These are phyloP conservation scores for Ips nitidus DNA, from an alignment of 1,140 invertebrate species.

Conservation along the genomic window DNA sequence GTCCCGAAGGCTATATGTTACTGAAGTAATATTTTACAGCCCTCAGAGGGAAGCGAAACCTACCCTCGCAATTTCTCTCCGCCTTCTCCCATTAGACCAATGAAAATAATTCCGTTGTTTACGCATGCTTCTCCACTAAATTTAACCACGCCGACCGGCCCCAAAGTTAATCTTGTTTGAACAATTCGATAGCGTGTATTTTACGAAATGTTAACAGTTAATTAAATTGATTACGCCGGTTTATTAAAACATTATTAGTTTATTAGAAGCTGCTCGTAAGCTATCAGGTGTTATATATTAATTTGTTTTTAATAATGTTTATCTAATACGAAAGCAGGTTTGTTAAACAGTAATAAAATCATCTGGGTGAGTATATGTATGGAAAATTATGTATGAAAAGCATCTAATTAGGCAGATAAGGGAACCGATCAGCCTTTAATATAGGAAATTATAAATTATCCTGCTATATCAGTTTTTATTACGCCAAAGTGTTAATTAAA, in stretches of 20 bases:
- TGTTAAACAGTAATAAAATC: constrained; percentile 14
- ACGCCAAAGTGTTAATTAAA: not conserved
- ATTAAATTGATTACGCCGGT: constrained; percentile 33
- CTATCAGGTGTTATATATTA: constrained; percentile 28
- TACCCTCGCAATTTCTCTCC: constrained; percentile 26
- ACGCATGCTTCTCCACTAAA: constrained; percentile 26
- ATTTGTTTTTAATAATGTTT: constrained; percentile 22
- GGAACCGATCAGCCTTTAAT: constrained; percentile 18
- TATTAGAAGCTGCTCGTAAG: constrained; percentile 22
- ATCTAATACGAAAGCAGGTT: constrained; percentile 11
- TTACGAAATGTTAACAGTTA: constrained; percentile 28
- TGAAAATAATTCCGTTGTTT: constrained; percentile 23
- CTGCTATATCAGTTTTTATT: not conserved
- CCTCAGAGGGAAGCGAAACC: constrained; percentile 26
- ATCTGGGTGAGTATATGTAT: not conserved
- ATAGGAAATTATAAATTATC: constrained; percentile 26
- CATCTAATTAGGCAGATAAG: constrained; percentile 19
- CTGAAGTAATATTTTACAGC: constrained; percentile 30
- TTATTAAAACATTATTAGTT: constrained; percentile 34
- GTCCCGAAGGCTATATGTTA: constrained; percentile 22
- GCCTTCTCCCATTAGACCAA: constrained; percentile 30
- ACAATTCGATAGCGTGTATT: constrained; percentile 26
- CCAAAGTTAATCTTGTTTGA: constrained; percentile 23
- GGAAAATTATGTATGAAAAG: constrained; percentile 20
- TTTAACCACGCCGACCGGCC: constrained; percentile 29